Percentiles rank a stretch among this genome's conserved stretches.
These are phyloP conservation scores for Sebastolobus altivelis DNA, from an alignment of 2,797 vertebrate genomes.

Conservation along the genomic window DNA sequence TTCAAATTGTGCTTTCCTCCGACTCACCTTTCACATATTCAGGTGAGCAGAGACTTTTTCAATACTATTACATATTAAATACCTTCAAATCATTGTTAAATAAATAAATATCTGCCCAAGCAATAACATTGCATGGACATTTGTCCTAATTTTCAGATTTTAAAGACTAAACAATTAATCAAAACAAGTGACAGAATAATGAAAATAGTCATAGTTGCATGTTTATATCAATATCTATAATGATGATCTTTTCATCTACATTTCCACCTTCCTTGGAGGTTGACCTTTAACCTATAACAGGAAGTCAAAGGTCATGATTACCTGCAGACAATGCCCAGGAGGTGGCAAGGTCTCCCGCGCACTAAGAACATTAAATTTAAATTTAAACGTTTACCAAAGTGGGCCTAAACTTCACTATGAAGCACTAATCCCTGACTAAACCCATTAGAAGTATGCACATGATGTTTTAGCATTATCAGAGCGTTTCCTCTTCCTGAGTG, in stretches of 20 bases:
- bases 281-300: background rate
- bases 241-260: background rate
- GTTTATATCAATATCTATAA: background rate
- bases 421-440: background rate
- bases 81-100: background rate
- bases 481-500: constrained; percentile 55
- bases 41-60: background rate
- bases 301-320: background rate
- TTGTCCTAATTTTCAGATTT: background rate
- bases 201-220: background rate
- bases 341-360: background rate
- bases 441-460: background rate
- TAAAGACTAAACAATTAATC: background rate
- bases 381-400: background rate
- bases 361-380: background rate
- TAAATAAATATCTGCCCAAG: background rate
- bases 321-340: background rate
- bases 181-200: background rate
- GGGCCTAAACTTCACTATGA: rapidly evolving
- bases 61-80: background rate
- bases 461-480: constrained; percentile 6
- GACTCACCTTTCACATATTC: background rate
- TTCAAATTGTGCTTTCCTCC: background rate
- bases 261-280: background rate
- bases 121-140: too few relatives aligned